Conservation (phyloP, 2,888 invertebrate genomes). For the Cetonia aurata region DNA sequence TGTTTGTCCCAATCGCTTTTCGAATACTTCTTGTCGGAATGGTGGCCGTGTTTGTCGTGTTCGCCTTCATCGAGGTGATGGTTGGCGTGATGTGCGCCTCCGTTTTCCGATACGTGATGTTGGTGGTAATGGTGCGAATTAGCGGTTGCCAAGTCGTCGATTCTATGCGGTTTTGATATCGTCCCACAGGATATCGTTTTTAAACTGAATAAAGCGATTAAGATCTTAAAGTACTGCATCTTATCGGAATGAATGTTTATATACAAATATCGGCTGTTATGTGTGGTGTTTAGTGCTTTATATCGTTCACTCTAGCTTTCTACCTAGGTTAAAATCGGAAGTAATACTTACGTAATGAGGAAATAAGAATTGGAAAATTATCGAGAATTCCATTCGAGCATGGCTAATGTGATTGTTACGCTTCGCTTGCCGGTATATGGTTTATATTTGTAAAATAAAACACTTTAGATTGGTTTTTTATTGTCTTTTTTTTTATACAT, state of each 20-base stretch:
- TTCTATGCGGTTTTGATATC: background rate
- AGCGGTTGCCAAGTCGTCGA: background rate
- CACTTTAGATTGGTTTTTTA: no score
- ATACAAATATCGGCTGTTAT: constrained; percentile 8
- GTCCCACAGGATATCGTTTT: background rate
- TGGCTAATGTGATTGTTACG: constrained; percentile 14
- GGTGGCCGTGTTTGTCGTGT: background rate
- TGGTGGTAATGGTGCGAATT: background rate
- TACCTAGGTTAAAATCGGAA: constrained; percentile 15
- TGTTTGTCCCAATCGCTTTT: constrained; percentile 9
- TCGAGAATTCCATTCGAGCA: background rate
- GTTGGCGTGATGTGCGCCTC: background rate
- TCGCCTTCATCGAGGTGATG: constrained; percentile 3
- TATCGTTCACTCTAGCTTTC: constrained; percentile 19
- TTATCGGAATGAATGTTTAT: background rate
- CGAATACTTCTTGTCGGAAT: background rate
- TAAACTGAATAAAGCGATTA: background rate
- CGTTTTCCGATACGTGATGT: background rate
- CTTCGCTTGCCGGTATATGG: background rate
- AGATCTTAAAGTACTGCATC: background rate
- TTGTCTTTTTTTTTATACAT: no score
- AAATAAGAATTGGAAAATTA: constrained; percentile 7
- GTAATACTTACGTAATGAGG: constrained; percentile 9
- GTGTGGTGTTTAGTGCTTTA: constrained; percentile 7
- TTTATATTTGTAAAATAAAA: no score